Evolutionary conservation across 2,888 invertebrate species (phyloP), one percentile per base, ranked within the genome.

Genomic region (Macroteleia sp.): DNA sequence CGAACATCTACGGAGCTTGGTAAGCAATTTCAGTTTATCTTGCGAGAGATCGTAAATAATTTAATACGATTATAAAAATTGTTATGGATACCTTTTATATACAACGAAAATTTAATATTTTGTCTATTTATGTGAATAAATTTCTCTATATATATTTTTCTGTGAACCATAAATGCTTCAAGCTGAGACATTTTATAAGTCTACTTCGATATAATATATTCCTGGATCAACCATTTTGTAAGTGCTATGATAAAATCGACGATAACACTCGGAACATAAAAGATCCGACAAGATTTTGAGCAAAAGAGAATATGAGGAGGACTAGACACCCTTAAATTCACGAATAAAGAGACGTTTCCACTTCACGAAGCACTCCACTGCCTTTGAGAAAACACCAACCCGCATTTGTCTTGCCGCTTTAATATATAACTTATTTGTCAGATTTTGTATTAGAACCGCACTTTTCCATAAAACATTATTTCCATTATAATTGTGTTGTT

Each of bases 261-360:
- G 57, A 71, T 77, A 73, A 73, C 73, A 77, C 77, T 71, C 57
- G 22, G 62, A 14, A 42, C 61, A 77, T 77, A 77, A 77, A 77
- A 77, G 77, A 73, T 67, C 56, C 52, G 62, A 62, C 62, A 34
- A 73, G 67, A 77, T 71, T 61, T 54, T 39, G 66, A 67, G 71
- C 28, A 48, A 67, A 71, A 67, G 77, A 61, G 71, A 77, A 67
- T 77, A 77, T 66, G 70, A 61, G 66, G 71, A 50, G 67, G 25
- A 71, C 66, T 61, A 61, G 71, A 71, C 70, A 71, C 71, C 64
- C 71, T 77, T 71, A 71, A 71, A 77, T 71, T 71, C 66, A 44
- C 70, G 77, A 77, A 77, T 71, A 77, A 77, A 77, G 77, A 77
- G 77, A 61, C 77, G 66, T 61, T 77, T 77, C 71, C 71, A 77